These are phyloP conservation scores for Temnothorax unifasciatus DNA, from an alignment of 2,888 invertebrate genomes.

Conservation along the genomic window DNA sequence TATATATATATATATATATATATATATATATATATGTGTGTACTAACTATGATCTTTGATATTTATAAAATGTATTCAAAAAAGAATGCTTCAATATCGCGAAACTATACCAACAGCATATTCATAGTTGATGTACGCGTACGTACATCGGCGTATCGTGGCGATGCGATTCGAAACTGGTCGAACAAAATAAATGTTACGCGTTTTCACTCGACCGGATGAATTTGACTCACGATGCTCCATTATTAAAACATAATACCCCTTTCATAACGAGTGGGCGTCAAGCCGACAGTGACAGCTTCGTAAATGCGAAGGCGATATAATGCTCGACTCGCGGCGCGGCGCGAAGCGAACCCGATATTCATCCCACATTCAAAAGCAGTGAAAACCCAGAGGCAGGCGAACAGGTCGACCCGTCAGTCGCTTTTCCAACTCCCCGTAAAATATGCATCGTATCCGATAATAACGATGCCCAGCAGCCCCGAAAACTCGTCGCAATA, in stretches of 20 bases:
- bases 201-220: slow-evolving; percentile 71
- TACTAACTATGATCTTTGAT: background rate
- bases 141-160: slow-evolving; percentile 24
- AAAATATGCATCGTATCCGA: slow-evolving; percentile 64
- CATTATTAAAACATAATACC: slow-evolving; percentile 81
- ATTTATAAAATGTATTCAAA: background rate
- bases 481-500: slow-evolving; percentile 64
- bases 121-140: background rate
- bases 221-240: slow-evolving; percentile 72
- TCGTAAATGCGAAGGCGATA: slow-evolving; percentile 80
- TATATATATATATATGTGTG: too few species aligned
- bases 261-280: slow-evolving; percentile 76
- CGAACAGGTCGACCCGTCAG: slow-evolving; percentile 63
- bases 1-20: too few species aligned
- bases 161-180: slow-evolving; percentile 58
- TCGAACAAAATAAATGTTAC: slow-evolving; percentile 73
- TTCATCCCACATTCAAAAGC: slow-evolving; percentile 74
- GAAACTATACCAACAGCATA: background rate
- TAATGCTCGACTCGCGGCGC: slow-evolving; percentile 71
- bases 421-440: slow-evolving; percentile 69
- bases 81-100: slow-evolving; percentile 28
- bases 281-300: slow-evolving; percentile 76
- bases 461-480: slow-evolving; percentile 65
- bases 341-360: slow-evolving; percentile 67
- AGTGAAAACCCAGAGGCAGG: slow-evolving; percentile 65